Percentiles rank a stretch among this genome's conserved stretches.
Conservation (phyloP, 2,113 vertebrate genomes). For the Suricata suricatta region DNA sequence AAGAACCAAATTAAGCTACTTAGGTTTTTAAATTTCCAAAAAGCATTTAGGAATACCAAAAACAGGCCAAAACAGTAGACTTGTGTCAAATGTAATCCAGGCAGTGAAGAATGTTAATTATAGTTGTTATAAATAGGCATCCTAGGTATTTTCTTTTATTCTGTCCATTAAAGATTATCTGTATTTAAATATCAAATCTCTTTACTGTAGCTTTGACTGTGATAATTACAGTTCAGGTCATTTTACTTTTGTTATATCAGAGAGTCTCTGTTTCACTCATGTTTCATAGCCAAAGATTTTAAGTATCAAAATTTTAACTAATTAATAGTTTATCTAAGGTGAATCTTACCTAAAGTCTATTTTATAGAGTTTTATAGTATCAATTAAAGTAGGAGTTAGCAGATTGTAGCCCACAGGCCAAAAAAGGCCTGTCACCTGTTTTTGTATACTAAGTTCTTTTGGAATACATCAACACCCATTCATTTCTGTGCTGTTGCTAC, state of each 20-base stretch:
- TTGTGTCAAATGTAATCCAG: neutral
- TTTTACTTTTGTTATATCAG: slow-evolving; percentile 2
- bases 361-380: neutral
- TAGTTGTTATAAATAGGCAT: slow-evolving; percentile 1
- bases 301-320: slow-evolving; percentile 36
- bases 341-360: slow-evolving; percentile 30
- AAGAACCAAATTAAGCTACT: neutral
- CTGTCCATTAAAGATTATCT: neutral
- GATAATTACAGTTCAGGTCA: neutral
- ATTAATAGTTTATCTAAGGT: slow-evolving; percentile 10
- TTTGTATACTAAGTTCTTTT: slow-evolving; percentile 1
- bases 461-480: neutral
- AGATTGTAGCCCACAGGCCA: neutral
- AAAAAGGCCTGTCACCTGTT: neutral
- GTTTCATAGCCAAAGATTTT: slow-evolving; percentile 21
- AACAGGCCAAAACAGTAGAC: slow-evolving; percentile 1
- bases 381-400: neutral
- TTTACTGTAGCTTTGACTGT: neutral
- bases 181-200: slow-evolving; percentile 30
- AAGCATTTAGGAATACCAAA: neutral
- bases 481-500: neutral
- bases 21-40: slow-evolving; percentile 13
- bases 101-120: neutral
- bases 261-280: neutral
- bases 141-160: neutral